phyloP scores from a whole-genome alignment of 2,113 vertebrate genomes.

The Cinclus mexicanus region DNA sequence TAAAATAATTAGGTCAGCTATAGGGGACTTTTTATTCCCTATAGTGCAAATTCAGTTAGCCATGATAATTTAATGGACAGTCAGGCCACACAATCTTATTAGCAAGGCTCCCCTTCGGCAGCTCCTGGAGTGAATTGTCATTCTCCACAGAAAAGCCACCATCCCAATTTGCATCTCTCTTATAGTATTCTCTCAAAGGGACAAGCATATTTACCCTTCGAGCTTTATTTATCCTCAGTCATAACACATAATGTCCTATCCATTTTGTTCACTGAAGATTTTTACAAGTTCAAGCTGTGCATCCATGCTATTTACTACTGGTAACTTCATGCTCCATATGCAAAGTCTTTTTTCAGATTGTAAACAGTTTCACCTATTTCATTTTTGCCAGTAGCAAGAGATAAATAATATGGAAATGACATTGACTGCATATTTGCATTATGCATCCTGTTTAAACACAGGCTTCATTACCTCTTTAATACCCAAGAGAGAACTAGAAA shows the following conservation, averaged over 20 bases:
- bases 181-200: background rate
- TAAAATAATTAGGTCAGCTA: background rate
- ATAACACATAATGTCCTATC: background rate
- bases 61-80: constrained; percentile 27
- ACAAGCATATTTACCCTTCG: constrained; percentile 13
- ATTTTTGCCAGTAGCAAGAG: background rate
- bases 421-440: background rate
- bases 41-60: constrained; percentile 7
- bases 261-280: background rate
- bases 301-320: background rate
- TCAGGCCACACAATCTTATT: background rate
- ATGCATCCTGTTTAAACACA: background rate
- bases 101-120: background rate
- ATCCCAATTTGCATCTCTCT: background rate
- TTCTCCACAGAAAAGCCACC: background rate
- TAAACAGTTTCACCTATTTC: background rate
- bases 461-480: background rate
- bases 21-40: background rate
- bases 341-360: background rate
- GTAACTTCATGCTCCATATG: background rate
- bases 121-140: background rate
- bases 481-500: background rate
- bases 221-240: constrained; percentile 26
- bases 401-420: background rate
- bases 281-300: constrained; percentile 6